phyloP scores from a whole-genome alignment of 2,888 invertebrate species.

The Petrolisthes manimaculis region DNA sequence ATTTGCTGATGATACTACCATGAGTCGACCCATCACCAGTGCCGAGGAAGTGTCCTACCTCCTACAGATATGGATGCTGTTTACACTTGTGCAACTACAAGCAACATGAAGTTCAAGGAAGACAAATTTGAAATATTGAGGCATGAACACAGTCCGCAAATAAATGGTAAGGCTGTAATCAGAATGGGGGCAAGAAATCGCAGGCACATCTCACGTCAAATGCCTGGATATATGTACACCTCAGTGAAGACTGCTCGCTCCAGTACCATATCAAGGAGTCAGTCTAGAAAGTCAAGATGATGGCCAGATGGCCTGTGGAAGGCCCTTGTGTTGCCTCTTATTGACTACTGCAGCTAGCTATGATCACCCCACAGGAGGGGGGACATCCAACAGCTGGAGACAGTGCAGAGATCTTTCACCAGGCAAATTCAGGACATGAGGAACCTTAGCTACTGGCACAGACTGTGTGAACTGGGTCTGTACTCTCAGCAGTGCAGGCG shows the following conservation, averaged over 20 bases:
- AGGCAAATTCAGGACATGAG: background rate
- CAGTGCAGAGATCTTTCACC: slow-evolving; percentile 2
- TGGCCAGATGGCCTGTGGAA: slow-evolving; percentile 25
- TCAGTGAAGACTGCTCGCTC: background rate
- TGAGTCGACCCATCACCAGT: background rate
- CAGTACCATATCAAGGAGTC: slow-evolving; percentile 11
- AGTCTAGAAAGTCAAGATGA: slow-evolving; percentile 20
- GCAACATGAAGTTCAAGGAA: background rate
- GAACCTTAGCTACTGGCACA: background rate
- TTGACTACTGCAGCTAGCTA: slow-evolving; percentile 31
- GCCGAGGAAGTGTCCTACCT: slow-evolving; percentile 16
- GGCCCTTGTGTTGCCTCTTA: background rate
- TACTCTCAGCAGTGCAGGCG: slow-evolving; percentile 11
- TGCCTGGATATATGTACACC: background rate
- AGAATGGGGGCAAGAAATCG: background rate
- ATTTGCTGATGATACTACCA: slow-evolving; percentile 6
- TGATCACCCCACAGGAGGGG: slow-evolving; percentile 24
- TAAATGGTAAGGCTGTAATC: background rate
- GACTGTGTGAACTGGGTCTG: background rate
- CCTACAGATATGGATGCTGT: slow-evolving; percentile 16
- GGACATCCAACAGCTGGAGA: background rate
- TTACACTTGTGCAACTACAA: slow-evolving; percentile 24
- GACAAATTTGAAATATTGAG: slow-evolving; percentile 14
- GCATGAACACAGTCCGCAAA: background rate
- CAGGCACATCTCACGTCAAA: background rate